Percentiles rank a stretch among this genome's conserved stretches.
Conservation (phyloP, 2,888 invertebrate species). For the Caenorhabditis sulstoni region DNA sequence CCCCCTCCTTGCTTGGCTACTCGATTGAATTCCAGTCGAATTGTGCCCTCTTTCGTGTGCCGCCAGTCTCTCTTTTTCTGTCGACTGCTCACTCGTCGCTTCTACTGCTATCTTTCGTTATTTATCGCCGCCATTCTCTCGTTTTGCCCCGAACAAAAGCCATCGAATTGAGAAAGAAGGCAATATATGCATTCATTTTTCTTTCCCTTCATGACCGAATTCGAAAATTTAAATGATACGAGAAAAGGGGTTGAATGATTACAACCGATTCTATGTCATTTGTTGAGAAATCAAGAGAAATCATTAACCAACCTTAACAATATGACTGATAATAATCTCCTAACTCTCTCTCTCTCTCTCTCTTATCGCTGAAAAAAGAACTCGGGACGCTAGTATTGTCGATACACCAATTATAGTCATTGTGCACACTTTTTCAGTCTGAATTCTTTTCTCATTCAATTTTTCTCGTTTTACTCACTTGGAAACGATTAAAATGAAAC, state of each 20-base stretch:
- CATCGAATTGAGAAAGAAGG: too few relatives aligned
- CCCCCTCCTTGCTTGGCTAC: too few relatives aligned
- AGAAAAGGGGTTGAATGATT: too few relatives aligned
- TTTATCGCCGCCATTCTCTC: too few relatives aligned
- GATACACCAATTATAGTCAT: constrained; percentile 18
- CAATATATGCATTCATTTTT: background rate
- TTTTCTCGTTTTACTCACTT: too few relatives aligned
- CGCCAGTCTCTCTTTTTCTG: too few relatives aligned
- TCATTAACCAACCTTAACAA: constrained; percentile 6
- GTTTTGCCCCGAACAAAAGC: too few relatives aligned
- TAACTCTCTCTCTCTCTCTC: background rate
- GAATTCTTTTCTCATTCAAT: background rate
- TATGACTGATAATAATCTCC: background rate
- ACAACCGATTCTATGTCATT: background rate
- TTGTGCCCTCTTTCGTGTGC: too few relatives aligned
- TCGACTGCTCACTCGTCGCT: background rate
- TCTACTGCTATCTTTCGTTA: background rate
- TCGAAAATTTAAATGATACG: too few relatives aligned
- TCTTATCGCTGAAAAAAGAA: too few relatives aligned
- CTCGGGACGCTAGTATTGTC: constrained; percentile 4
- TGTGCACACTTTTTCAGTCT: background rate
- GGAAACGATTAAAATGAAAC: too few relatives aligned
- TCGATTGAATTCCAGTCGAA: too few relatives aligned
- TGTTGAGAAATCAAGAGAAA: background rate
- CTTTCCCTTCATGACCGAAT: background rate